Percentiles rank a stretch among this genome's conserved stretches.
Conservation (phyloP, 2,797 vertebrate species). For the Falco concolor region DNA sequence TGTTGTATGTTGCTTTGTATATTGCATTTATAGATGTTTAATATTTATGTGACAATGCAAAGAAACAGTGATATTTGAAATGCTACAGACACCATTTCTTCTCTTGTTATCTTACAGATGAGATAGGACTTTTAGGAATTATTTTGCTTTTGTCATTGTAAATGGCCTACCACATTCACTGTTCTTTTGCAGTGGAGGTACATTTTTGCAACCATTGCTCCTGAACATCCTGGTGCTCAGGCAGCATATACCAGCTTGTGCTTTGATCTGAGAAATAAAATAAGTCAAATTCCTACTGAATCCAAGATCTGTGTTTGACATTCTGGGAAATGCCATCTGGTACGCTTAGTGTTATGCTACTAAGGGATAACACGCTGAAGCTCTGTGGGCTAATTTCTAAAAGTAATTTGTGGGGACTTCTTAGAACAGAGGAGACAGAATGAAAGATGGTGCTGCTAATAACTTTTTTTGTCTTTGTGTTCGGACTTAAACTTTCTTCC, state of each 20-base stretch:
- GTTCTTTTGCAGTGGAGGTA: background rate
- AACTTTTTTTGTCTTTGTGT: background rate
- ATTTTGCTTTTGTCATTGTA: background rate
- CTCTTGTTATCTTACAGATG: background rate
- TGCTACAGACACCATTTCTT: background rate
- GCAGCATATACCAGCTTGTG: background rate
- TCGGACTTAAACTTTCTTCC: background rate
- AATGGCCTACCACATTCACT: background rate
- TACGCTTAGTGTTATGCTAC: background rate
- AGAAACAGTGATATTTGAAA: background rate
- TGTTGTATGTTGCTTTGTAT: background rate
- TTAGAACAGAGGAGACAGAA: background rate
- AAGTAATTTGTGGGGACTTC: background rate
- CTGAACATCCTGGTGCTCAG: background rate
- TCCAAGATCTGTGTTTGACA: background rate
- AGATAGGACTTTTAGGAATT: background rate
- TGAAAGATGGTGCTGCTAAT: background rate
- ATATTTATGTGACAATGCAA: background rate
- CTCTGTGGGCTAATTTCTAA: background rate
- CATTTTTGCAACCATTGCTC: background rate
- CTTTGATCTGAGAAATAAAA: background rate
- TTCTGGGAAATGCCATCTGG: background rate
- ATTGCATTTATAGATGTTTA: background rate
- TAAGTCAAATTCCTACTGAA: background rate
- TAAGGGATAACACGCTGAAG: background rate